Evolutionary conservation across 2,888 invertebrate species (phyloP).

Genomic region (Melinaea marsaeus): DNA sequence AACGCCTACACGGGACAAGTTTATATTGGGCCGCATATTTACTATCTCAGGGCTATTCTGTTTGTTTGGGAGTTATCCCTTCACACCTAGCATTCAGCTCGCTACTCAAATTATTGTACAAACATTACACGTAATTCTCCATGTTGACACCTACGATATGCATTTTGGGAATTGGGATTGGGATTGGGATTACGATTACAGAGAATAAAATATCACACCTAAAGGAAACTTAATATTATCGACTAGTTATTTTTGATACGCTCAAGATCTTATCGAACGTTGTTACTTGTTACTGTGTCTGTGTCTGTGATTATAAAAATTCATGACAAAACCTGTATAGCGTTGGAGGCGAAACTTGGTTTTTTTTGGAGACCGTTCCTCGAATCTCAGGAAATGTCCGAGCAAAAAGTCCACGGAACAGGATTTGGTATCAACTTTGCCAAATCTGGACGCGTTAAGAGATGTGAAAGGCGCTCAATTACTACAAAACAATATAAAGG

Average conservation of each 20-base stretch:
- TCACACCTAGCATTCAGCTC: conserved; percentile 63
- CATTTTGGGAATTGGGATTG: no score
- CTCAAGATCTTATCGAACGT: conserved; percentile 58
- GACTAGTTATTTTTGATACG: conserved; percentile 44
- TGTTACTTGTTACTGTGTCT: conserved; percentile 48
- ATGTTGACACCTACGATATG: conserved; percentile 47
- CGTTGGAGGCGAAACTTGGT: conserved; percentile 67
- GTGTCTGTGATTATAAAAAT: conserved; percentile 67
- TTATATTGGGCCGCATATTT: conserved; percentile 54
- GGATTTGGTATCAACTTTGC: conserved; percentile 74
- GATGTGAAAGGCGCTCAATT: conserved; percentile 65
- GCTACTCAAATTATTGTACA: conserved; percentile 68
- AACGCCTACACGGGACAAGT: conserved; percentile 61
- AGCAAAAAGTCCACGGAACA: conserved; percentile 72
- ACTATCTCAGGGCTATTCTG: conserved; percentile 61
- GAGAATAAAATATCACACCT: conserved; percentile 3
- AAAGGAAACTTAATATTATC: conserved; percentile 1
- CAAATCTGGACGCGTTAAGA: conserved; percentile 76
- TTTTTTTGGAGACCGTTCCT: conserved; percentile 70
- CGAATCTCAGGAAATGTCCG: conserved; percentile 71
- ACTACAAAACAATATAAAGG: conserved; percentile 40
- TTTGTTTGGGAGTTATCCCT: conserved; percentile 73
- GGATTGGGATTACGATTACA: no score
- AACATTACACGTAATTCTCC: conserved; percentile 53
- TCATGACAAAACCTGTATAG: conserved; percentile 74